These are phyloP conservation scores for Apoda limacodes DNA, from an alignment of 2,888 invertebrate genomes.

Conservation along the genomic window DNA sequence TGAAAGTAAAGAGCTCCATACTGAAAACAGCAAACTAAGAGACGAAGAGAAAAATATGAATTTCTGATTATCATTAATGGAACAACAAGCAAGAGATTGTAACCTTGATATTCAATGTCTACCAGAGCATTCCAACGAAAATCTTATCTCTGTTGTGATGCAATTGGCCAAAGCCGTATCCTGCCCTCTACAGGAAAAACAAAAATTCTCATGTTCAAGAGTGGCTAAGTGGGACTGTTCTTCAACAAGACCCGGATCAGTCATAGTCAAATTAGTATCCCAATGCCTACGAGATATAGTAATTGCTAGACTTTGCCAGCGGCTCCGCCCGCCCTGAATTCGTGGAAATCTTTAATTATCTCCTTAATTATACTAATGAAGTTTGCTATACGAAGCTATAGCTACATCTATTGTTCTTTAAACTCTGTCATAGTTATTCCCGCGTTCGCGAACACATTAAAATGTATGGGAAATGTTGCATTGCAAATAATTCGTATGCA, in stretches of 20 bases:
- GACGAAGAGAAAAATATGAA: neutral
- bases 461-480: too few relatives aligned
- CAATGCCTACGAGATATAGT: too few relatives aligned
- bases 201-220: constrained; percentile 3
- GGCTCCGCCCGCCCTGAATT: too few relatives aligned
- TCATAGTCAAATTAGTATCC: too few relatives aligned
- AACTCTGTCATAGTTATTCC: too few relatives aligned
- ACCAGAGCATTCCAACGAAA: constrained; percentile 8
- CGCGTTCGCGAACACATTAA: too few relatives aligned
- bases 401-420: too few relatives aligned
- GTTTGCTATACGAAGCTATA: too few relatives aligned
- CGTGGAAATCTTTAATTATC: too few relatives aligned
- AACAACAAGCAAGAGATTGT: constrained; percentile 5
- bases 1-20: neutral
- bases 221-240: constrained; percentile 4
- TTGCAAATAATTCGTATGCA: too few relatives aligned
- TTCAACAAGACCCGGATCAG: constrained; percentile 4
- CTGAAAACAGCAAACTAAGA: neutral
- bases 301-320: too few relatives aligned
- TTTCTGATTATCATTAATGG: neutral
- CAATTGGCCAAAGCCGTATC: constrained; percentile 5
- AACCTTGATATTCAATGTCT: constrained; percentile 8
- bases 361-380: too few relatives aligned
- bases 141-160: constrained; percentile 3
- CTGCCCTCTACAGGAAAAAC: constrained; percentile 1